Evolutionary conservation across 2,113 vertebrate genomes (phyloP), one percentile per base, ranked within the genome.

Genomic region (Dunckerocampus dactyliophorus): DNA sequence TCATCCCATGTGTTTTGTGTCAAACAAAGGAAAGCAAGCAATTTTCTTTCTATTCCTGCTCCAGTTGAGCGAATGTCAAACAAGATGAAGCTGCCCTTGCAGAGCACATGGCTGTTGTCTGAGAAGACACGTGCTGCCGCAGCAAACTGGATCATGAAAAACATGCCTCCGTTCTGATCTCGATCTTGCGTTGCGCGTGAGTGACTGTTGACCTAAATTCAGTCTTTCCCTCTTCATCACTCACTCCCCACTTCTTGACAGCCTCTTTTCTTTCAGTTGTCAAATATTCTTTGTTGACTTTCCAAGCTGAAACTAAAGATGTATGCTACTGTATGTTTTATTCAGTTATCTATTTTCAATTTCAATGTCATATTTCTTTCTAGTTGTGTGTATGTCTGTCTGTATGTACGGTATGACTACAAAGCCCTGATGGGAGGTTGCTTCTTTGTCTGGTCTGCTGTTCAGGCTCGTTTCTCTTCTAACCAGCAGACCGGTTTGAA

Each of bases 401-500:
- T 12, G 37, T 9, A 39, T 13, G 11, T 4, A 7, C 37, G 39
- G 13, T 57, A 43, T 14, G 55, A 14, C 8, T 10, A 45, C 56
- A 31, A 47, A 19, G n/a, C 34, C 55, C 19, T 6, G 37, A 65
- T 28, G 42, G 52, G 15, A 59, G 39, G 48, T 58, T 47, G 22
- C 14, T 22, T 34, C 58, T 47, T 56, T 10, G 56, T 60, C 34
- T 70, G 48, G 61, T 34, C 34, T n/a, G 31, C 11, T 10, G 11
- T 10, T 42, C 6, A 56, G 63, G 68, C 57, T 67, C 59, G 55
- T 69, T 80, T 81, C 56, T 81, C 55, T 70, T 81, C 52, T 70
- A 24, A 45, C 61, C 13, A 22, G 28, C 61, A 10, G 61, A 79
- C 87, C 62, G 78, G 81, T 87, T 86, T 69, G 46, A 88, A 87